phyloP scores from a whole-genome alignment of 2,888 invertebrate species.

The Zaprionus bogoriensis region DNA sequence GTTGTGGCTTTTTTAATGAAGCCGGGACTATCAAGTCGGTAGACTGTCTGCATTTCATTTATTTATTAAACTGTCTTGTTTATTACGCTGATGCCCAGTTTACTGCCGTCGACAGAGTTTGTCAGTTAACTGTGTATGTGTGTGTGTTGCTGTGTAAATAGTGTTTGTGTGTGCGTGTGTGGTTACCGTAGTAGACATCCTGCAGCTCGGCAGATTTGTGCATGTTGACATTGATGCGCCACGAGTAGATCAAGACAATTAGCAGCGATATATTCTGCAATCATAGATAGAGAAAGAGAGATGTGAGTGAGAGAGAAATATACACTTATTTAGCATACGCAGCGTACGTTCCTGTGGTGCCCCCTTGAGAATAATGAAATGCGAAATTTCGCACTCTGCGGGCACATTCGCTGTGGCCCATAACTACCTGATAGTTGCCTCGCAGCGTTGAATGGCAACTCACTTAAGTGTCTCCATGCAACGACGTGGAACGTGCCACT shows the following conservation, averaged over 20 bases:
- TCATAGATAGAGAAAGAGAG: slow-evolving; percentile 4
- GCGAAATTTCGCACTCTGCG: slow-evolving; percentile 19
- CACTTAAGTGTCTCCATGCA: slow-evolving; percentile 22
- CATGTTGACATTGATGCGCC: slow-evolving; percentile 89
- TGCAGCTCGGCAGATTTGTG: slow-evolving; percentile 88
- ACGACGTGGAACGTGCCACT: slow-evolving; percentile 51
- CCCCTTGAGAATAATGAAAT: slow-evolving; percentile 15
- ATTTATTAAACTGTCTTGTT: slow-evolving; percentile 54
- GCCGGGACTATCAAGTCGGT: too few species aligned
- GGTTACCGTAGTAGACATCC: slow-evolving; percentile 90
- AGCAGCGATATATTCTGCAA: slow-evolving; percentile 90
- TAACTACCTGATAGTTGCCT: not conserved
- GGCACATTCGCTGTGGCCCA: slow-evolving; percentile 46
- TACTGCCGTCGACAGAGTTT: slow-evolving; percentile 30
- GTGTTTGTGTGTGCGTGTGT: slow-evolving; percentile 3
- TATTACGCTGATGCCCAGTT: slow-evolving; percentile 34
- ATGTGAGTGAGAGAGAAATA: too few species aligned
- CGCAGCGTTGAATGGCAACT: slow-evolving; percentile 8
- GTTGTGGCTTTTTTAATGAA: too few species aligned
- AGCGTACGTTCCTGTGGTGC: not conserved
- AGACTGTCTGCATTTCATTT: slow-evolving; percentile 33
- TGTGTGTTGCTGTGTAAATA: not conserved
- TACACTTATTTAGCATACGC: slow-evolving; percentile 48
- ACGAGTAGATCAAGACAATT: slow-evolving; percentile 89
- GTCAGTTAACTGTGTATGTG: slow-evolving; percentile 3